A percentile compares a stretch with the other conserved stretches of the same genome.
These are phyloP conservation scores for Laticauda colubrina DNA, from an alignment of 2,113 vertebrate genomes.

Conservation along the genomic window DNA sequence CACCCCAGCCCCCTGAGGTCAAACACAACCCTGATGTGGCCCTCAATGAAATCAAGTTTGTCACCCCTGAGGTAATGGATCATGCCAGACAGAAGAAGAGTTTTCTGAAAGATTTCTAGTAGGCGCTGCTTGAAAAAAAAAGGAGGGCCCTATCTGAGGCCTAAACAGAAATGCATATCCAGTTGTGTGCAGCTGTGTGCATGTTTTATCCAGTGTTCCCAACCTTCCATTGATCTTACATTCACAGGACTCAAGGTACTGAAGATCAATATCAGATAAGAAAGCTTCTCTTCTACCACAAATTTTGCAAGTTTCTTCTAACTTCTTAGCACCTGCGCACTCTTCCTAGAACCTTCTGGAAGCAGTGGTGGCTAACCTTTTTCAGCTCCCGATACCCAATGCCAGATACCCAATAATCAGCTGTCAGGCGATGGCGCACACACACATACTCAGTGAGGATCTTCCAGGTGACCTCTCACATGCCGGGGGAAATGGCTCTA, in stretches of 20 bases:
- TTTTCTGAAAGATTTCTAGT: not conserved
- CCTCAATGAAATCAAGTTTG: no score
- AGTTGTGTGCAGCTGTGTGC: not conserved
- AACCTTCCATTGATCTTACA: not conserved
- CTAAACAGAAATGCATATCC: not conserved
- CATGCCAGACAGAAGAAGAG: not conserved
- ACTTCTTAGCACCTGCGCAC: not conserved
- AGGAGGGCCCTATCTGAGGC: not conserved
- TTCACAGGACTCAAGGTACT: not conserved
- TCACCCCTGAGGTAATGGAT: not conserved
- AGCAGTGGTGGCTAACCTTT: no score
- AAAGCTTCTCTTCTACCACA: not conserved
- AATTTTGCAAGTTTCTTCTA: not conserved
- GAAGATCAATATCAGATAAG: not conserved
- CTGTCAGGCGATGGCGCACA: no score
- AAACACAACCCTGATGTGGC: no score
- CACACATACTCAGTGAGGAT: no score
- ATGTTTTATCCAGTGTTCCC: not conserved
- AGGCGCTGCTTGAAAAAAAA: not conserved
- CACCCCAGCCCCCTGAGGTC: no score
- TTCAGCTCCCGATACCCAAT: no score
- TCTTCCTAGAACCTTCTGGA: not conserved
- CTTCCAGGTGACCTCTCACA: no score
- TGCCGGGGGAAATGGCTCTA: no score
- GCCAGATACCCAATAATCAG: no score